Base-by-base conservation (phyloP, 35 echinoderm and acorn worm genomes). In the Apostichopus parvimensis region DNA sequence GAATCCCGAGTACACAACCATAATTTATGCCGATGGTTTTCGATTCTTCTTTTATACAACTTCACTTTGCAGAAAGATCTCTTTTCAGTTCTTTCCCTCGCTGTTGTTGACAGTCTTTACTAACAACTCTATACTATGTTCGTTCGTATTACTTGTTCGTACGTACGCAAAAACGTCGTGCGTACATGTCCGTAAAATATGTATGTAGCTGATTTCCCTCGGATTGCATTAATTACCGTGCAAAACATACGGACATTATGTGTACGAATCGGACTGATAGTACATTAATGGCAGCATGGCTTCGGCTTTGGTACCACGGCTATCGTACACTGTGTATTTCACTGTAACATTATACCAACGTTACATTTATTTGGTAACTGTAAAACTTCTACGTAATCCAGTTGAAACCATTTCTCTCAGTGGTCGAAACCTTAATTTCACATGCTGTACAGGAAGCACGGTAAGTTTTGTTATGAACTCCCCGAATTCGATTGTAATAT, bases 231-330 rank as follows among this genome's bases (percentile, higher is more conserved):
- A 84, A 84, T 84, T 84, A 84, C 55, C 53, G 58, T 84, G 56
- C 81, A 84, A 54, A 84, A 84, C 81, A 84, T 84, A 60, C 81
- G 24, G 81, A 58, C 17, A 83, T 84, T 58, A 84, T 84, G 81
- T 59, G 24, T 84, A 54, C 56, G 23, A 57, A 11, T 20, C 5
- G 18, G 45, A 59, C 56, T 17, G 56, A 10, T 58, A 21, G 54
- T 23, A 75, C 13, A 18, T 18, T 6, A 75, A 1, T 12, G 8
- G 81, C 4, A 60, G 6, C 13, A 6, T 11, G 56, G 81, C 81
- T 57, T 84, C 81, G 81, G 81, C 81, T 60, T 84, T 84, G 12
- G 18, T 22, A 5, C 55, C 2, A 5, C 5, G n/a, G 8, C 55
- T 6, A 59, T 15, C 15, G 79, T 82, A n/a, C 79, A 82, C 9